Percentiles rank a stretch among this genome's conserved stretches.
Conservation (phyloP, 2,888 invertebrate genomes). For the Platycheirus albimanus region DNA sequence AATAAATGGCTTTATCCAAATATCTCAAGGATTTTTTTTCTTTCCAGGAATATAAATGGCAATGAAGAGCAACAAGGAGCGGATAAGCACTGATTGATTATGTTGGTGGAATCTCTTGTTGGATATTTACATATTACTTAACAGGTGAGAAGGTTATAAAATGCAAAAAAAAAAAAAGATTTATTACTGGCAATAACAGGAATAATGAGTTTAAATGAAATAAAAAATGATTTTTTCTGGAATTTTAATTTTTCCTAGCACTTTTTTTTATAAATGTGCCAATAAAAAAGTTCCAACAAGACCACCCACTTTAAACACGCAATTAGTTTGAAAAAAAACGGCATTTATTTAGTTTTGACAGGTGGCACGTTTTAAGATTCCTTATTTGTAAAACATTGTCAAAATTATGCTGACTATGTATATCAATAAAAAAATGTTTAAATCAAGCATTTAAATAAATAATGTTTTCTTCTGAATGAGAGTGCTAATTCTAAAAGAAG, state of each 20-base stretch:
- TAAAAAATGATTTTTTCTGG: no score
- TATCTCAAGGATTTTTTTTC: background rate
- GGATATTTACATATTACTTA: constrained; percentile 70
- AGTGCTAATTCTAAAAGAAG: background rate
- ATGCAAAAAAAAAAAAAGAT: constrained; percentile 3
- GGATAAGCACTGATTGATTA: constrained; percentile 68
- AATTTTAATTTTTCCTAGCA: no score
- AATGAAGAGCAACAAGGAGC: constrained; percentile 64
- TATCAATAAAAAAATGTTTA: background rate
- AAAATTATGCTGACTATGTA: constrained; percentile 14
- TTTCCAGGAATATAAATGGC: constrained; percentile 54
- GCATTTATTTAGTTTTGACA: background rate
- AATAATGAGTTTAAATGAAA: constrained; percentile 14
- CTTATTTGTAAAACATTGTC: background rate
- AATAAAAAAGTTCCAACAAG: no score
- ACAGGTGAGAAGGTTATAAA: constrained; percentile 49
- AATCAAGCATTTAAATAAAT: background rate
- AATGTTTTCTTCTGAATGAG: background rate
- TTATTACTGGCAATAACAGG: constrained; percentile 35
- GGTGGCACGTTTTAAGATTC: background rate
- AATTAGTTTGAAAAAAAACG: background rate
- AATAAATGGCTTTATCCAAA: constrained; percentile 22
- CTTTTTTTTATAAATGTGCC: no score
- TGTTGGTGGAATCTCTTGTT: constrained; percentile 63
- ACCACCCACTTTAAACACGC: no score